phyloP scores from a whole-genome alignment of 2,888 invertebrate genomes.

The Agrilus mali region DNA sequence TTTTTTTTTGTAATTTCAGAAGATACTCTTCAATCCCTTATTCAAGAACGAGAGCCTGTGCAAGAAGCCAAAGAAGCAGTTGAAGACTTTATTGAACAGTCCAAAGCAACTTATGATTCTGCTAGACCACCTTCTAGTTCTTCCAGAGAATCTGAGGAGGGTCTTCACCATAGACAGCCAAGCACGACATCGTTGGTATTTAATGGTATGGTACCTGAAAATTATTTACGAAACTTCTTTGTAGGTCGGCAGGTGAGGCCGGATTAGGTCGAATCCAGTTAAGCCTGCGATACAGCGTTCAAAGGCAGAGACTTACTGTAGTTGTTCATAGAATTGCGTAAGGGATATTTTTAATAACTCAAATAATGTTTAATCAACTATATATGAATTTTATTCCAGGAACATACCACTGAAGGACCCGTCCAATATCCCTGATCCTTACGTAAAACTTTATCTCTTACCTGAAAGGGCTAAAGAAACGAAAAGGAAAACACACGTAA shows the following conservation, averaged over 20 bases:
- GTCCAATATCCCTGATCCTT: constrained; percentile 76
- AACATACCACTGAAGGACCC: constrained; percentile 73
- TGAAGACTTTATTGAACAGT: constrained; percentile 26
- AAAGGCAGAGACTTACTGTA: constrained; percentile 68
- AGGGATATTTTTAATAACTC: constrained; percentile 34
- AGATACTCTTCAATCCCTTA: too few species aligned
- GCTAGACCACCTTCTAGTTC: constrained; percentile 30
- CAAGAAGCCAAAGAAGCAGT: constrained; percentile 16
- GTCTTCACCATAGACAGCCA: constrained; percentile 29
- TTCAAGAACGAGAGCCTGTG: too few species aligned
- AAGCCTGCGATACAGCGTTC: constrained; percentile 73
- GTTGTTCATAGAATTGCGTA: constrained; percentile 85
- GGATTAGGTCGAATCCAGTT: constrained; percentile 72
- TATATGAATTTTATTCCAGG: constrained; percentile 32
- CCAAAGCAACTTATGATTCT: constrained; percentile 18
- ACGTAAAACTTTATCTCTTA: constrained; percentile 76
- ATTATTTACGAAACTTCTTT: constrained; percentile 7
- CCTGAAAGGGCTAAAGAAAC: constrained; percentile 77
- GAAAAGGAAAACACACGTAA: constrained; percentile 72
- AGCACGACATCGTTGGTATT: constrained; percentile 30
- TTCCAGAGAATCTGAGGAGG: constrained; percentile 18
- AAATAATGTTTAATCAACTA: constrained; percentile 7
- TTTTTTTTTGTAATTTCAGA: too few species aligned
- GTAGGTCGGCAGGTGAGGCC: constrained; percentile 56
- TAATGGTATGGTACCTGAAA: constrained; percentile 3